phyloP scores from a whole-genome alignment of 2,888 invertebrate species.

The Villa cingulata region DNA sequence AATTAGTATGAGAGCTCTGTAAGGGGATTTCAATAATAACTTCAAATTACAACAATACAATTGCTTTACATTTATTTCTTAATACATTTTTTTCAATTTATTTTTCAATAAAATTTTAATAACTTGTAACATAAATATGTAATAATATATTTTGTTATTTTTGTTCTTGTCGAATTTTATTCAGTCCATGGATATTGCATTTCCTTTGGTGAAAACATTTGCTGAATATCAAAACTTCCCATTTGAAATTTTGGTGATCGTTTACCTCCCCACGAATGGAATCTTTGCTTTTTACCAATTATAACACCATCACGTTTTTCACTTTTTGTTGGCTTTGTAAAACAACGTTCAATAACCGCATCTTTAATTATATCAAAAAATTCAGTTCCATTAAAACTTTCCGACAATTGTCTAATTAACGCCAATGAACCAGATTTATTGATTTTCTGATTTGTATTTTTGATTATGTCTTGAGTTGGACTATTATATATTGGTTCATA shows the following conservation, averaged over 20 bases:
- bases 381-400: conserved; percentile 29
- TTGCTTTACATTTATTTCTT: too few relatives aligned
- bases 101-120: too few relatives aligned
- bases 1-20: too few relatives aligned
- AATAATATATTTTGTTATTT: background rate
- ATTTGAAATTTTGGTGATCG: conserved; percentile 15
- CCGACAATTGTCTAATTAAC: conserved; percentile 30
- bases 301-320: conserved; percentile 30
- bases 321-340: conserved; percentile 24
- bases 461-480: background rate
- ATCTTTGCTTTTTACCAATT: conserved; percentile 33
- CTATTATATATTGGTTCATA: conserved; percentile 17
- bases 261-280: conserved; percentile 37
- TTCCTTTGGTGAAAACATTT: background rate
- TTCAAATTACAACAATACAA: too few relatives aligned
- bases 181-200: background rate
- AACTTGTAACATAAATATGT: too few relatives aligned
- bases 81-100: too few relatives aligned
- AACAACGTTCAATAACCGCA: conserved; percentile 29
- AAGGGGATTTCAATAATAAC: too few relatives aligned
- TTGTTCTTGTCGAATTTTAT: background rate
- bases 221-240: background rate
- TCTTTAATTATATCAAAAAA: conserved; percentile 27
- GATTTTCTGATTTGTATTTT: conserved; percentile 21
- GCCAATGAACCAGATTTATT: conserved; percentile 28